A percentile compares a stretch with the other conserved stretches of the same genome.
Conservation (phyloP, 2,888 invertebrate species). For the Idaea aversata region DNA sequence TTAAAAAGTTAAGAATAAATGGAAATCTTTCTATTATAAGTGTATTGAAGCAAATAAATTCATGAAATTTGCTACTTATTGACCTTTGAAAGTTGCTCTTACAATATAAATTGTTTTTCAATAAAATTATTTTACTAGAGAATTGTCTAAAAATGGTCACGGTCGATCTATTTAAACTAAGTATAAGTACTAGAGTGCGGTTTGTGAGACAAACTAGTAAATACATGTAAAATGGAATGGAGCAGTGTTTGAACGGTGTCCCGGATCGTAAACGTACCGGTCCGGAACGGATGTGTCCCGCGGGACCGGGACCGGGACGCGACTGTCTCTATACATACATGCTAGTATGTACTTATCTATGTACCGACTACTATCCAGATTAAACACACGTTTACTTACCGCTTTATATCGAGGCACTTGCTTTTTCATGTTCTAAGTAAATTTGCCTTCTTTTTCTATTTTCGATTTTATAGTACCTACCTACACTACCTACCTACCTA, state of each 20-base stretch:
- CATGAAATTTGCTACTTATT: background rate
- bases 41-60: background rate
- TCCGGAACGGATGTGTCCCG: background rate
- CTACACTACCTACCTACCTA: no score
- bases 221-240: background rate
- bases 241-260: background rate
- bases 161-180: no score
- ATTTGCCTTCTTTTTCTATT: no score
- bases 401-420: background rate
- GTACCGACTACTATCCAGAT: background rate
- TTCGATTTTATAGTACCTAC: no score
- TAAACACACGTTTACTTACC: background rate
- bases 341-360: no score
- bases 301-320: background rate
- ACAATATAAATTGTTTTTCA: no score
- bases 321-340: no score
- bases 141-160: background rate
- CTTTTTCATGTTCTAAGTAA: no score
- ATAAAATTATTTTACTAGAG: background rate
- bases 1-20: background rate
- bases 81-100: background rate
- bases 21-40: background rate
- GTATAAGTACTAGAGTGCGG: no score
- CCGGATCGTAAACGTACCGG: background rate
- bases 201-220: background rate